These are phyloP conservation scores for Druon quercuslanigerum DNA, from an alignment of 1,140 invertebrate species.

Conservation along the genomic window DNA sequence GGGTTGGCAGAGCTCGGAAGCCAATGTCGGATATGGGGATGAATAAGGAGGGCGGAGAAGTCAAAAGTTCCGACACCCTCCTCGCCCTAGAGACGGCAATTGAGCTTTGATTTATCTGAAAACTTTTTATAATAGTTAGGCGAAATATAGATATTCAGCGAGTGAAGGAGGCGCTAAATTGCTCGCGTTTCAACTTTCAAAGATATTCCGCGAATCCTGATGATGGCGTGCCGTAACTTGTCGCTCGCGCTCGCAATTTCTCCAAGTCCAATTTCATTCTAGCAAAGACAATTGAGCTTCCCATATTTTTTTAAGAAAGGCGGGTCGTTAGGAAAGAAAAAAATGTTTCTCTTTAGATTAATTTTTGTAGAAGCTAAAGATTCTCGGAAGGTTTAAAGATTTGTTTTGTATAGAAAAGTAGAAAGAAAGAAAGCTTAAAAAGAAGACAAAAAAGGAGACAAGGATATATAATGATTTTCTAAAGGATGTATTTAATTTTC, in stretches of 20 bases:
- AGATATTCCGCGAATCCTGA: constrained; percentile 25
- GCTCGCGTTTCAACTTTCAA: constrained; percentile 21
- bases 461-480: neutral
- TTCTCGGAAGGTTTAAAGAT: too few species aligned
- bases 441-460: too few species aligned
- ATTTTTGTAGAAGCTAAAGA: too few species aligned
- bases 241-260: constrained; percentile 15
- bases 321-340: neutral
- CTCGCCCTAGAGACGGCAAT: constrained; percentile 21
- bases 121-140: constrained; percentile 35
- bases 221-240: constrained; percentile 30
- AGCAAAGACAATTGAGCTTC: constrained; percentile 17
- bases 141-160: constrained; percentile 35
- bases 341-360: neutral
- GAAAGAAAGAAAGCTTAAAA: too few species aligned
- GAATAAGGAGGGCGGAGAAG: constrained; percentile 32
- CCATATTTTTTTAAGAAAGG: neutral
- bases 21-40: constrained; percentile 18
- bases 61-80: constrained; percentile 27
- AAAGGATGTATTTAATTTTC: neutral
- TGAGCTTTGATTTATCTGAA: constrained; percentile 34
- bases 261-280: constrained; percentile 12
- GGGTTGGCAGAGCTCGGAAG: constrained; percentile 2
- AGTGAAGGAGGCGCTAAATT: constrained; percentile 30
- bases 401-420: too few species aligned